These are phyloP conservation scores for Pandemis corylana DNA, from an alignment of 2,888 invertebrate genomes.

Conservation along the genomic window DNA sequence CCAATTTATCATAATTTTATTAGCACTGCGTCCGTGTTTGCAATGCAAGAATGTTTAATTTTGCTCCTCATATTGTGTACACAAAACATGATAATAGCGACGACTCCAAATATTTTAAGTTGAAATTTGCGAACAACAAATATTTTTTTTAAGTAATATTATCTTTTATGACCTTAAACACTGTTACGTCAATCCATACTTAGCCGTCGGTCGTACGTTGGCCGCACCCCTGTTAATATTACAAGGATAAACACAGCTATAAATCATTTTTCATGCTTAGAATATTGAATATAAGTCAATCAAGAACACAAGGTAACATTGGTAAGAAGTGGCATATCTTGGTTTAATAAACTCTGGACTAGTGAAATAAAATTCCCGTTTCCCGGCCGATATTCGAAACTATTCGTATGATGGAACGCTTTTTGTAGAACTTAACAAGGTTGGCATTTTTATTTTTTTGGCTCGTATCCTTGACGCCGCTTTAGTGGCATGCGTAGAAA, in stretches of 20 bases:
- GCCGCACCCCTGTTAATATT: background rate
- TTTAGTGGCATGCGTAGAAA: slow-evolving; percentile 22
- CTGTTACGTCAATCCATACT: no score
- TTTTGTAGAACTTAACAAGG: slow-evolving; percentile 40
- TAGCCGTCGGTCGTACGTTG: no score
- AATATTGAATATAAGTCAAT: background rate
- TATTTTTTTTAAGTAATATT: background rate
- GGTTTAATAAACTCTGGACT: background rate
- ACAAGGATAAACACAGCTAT: background rate
- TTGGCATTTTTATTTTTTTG: slow-evolving; percentile 28
- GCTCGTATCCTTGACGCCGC: slow-evolving; percentile 19
- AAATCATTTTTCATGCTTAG: background rate
- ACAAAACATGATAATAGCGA: background rate
- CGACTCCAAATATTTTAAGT: background rate
- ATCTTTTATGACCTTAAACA: background rate
- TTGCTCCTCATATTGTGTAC: slow-evolving; percentile 5
- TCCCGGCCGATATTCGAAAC: slow-evolving; percentile 35
- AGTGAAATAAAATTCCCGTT: slow-evolving; percentile 33
- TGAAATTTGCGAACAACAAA: background rate
- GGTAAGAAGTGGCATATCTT: slow-evolving; percentile 20
- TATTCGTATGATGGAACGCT: slow-evolving; percentile 42
- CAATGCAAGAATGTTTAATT: slow-evolving; percentile 8
- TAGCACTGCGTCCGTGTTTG: slow-evolving; percentile 5
- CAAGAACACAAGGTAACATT: background rate
- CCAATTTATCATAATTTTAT: slow-evolving; percentile 6